A percentile compares a stretch with the other conserved stretches of the same genome.
These are phyloP conservation scores for Bathynomus jamesi DNA, from an alignment of 1,140 invertebrate genomes.

Conservation along the genomic window DNA sequence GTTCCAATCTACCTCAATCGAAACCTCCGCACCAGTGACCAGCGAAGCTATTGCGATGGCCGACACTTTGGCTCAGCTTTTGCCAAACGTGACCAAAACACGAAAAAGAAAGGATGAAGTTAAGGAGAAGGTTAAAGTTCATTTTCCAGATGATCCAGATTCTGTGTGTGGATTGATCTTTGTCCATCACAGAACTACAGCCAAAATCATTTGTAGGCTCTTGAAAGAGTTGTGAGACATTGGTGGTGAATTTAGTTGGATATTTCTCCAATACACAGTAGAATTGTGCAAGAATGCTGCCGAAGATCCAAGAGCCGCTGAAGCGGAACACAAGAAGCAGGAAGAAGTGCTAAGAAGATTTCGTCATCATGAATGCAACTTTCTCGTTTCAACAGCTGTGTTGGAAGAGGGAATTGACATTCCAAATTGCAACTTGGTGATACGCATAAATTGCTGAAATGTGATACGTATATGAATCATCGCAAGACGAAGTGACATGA, in stretches of 20 bases:
- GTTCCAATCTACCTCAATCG: too few relatives aligned
- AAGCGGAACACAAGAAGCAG: slow-evolving; percentile 34
- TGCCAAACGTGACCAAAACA: too few relatives aligned
- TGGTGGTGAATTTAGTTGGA: slow-evolving; percentile 32
- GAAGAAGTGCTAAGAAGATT: slow-evolving; percentile 51
- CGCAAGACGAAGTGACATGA: too few relatives aligned
- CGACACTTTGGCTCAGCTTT: too few relatives aligned
- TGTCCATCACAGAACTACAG: slow-evolving; percentile 64
- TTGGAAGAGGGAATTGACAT: slow-evolving; percentile 82
- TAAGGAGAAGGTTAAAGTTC: slow-evolving; percentile 29
- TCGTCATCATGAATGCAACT: slow-evolving; percentile 87
- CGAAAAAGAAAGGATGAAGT: slow-evolving; percentile 38
- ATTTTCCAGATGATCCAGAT: slow-evolving; percentile 34
- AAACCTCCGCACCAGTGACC: too few relatives aligned
- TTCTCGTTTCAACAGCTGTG: slow-evolving; percentile 74
- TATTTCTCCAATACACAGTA: slow-evolving; percentile 35
- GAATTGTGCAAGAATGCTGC: slow-evolving; percentile 18
- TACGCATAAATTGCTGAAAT: too few relatives aligned
- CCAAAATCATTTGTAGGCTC: slow-evolving; percentile 66
- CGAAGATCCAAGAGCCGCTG: slow-evolving; percentile 22
- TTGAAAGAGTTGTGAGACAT: slow-evolving; percentile 44
- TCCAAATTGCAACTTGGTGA: slow-evolving; percentile 71
- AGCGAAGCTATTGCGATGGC: too few relatives aligned
- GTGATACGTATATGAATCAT: too few relatives aligned
- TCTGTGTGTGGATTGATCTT: slow-evolving; percentile 70